phyloP scores from a whole-genome alignment of 2,888 invertebrate genomes.

The Hofmannophila pseudospretella region DNA sequence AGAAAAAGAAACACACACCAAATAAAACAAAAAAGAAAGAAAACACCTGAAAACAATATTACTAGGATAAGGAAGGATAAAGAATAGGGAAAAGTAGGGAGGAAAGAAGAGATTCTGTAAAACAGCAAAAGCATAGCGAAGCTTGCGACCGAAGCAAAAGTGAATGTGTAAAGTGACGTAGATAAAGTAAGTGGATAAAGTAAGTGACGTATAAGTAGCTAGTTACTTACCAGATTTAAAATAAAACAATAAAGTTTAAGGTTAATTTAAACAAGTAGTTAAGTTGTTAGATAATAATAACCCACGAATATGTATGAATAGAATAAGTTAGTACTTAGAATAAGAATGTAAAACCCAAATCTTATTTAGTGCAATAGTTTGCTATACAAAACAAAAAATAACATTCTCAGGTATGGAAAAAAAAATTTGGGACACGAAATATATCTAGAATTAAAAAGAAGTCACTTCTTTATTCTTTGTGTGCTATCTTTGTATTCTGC shows the following conservation, averaged over 20 bases:
- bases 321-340: not conserved
- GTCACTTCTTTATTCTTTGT: no score
- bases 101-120: slow-evolving; percentile 14
- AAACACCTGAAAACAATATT: slow-evolving; percentile 13
- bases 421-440: no score
- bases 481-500: no score
- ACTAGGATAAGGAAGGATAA: slow-evolving; percentile 10
- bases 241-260: no score
- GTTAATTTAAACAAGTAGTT: no score
- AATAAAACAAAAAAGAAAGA: slow-evolving; percentile 5
- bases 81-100: slow-evolving; percentile 15
- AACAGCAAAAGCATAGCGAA: slow-evolving; percentile 23
- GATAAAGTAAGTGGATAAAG: no score
- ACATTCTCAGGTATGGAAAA: not conserved
- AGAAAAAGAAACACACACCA: not conserved
- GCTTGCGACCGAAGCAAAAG: slow-evolving; percentile 35
- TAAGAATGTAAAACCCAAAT: slow-evolving; percentile 1
- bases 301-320: no score
- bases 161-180: no score
- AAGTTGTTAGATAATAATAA: no score
- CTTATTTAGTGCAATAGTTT: slow-evolving; percentile 7
- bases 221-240: no score
- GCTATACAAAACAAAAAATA: slow-evolving; percentile 8
- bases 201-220: not conserved
- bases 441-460: no score